Evolutionary conservation across 2,888 invertebrate species (phyloP), one percentile per base, ranked within the genome.

Genomic region (Megamerina dolium): DNA sequence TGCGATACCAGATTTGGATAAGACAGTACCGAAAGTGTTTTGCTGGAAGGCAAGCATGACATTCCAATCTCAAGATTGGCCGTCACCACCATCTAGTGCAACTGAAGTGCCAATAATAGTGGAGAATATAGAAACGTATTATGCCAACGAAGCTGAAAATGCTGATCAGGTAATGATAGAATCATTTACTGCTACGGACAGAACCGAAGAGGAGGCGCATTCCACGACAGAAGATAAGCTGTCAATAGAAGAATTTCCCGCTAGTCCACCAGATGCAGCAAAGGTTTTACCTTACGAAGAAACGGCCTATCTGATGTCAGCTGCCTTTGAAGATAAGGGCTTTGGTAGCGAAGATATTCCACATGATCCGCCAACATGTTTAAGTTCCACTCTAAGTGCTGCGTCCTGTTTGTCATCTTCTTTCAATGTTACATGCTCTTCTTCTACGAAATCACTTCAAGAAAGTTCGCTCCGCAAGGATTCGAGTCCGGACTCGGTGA

Each of bases 101-200:
- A 74, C 82, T 43, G 85, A 84, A 58, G 59, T 57, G 3, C 82
- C 83, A 1, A 77, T 86, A 8, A 77, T 85, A 16, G 78, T 85
- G 16, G 86, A 85, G 58, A 85, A 83, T 66, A 80, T 87, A 5
- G 85, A 87, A 65, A 86, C 86, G 16, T 88, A 84, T 61, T 88
- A 85, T 56, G 80, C 86, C 73, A 81, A 78, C 27, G 84, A 85
- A 60, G 82, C 82, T 0, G 86, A 88, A 70, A 85, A 82, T 68
- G 83, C 87, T 1, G 82, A 81, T 49, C 84, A 84, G 64, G 87
- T 88, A 1, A 79, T 80, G 31, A 77, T 88, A 1, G 86, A 87
- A 53, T 85, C 84, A 41, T 78, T 66, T 13, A 77, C 82, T 37
- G 80, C 80, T 26, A 80, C 82, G 30, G 75, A 77, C 37, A 72